phyloP scores from a whole-genome alignment of 2,113 vertebrate species.

The Menura novaehollandiae region DNA sequence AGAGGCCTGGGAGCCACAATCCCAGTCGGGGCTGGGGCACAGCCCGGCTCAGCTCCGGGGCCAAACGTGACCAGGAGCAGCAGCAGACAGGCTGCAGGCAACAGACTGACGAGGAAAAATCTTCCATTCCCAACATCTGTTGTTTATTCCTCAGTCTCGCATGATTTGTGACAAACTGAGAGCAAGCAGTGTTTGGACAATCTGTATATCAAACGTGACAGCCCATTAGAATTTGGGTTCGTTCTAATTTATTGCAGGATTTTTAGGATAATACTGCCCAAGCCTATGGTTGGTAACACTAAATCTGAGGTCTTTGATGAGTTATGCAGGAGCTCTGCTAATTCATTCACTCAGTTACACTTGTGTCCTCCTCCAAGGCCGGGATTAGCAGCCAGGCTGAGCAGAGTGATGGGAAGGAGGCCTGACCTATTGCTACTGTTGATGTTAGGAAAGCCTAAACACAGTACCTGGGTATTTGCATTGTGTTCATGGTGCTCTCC shows the following conservation, averaged over 20 bases:
- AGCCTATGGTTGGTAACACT: fast-evolving
- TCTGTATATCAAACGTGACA: background rate
- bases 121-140: background rate
- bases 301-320: background rate
- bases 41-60: background rate
- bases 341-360: background rate
- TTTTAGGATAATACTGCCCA: background rate
- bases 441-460: background rate
- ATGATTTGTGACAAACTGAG: background rate
- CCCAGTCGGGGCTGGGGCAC: background rate
- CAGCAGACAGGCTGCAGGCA: background rate
- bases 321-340: background rate
- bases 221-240: background rate
- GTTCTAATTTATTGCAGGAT: background rate
- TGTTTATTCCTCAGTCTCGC: background rate
- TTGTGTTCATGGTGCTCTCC: background rate
- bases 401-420: background rate
- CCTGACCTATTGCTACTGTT: too few species aligned
- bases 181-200: background rate
- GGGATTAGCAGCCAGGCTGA: background rate
- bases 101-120: background rate
- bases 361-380: background rate
- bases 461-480: background rate
- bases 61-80: background rate
- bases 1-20: background rate